Evolutionary conservation across 92 coral and sea anemone genomes (phyloP).

Genomic region (Actinostola sp.): DNA sequence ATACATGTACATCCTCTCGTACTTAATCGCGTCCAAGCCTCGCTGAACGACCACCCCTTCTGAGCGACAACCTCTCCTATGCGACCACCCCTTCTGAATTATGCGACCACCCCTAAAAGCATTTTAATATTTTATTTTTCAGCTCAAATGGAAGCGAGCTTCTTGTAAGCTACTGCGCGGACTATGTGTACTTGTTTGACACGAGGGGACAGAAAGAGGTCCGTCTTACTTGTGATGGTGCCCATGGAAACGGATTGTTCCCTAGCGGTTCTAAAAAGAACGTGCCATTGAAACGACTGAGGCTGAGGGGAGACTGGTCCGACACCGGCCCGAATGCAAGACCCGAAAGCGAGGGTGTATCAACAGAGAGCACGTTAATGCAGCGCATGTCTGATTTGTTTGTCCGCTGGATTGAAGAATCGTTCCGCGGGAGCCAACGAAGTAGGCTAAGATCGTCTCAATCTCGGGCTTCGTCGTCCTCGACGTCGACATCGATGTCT

Average conservation of each 20-base stretch:
- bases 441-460: constrained; percentile 65
- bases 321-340: constrained; percentile 99
- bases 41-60: too few species aligned
- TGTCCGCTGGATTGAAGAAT: constrained; percentile 97
- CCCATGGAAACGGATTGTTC: constrained; percentile 47
- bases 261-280: constrained; percentile 64
- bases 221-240: constrained; percentile 27
- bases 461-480: constrained; percentile 32
- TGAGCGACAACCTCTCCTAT: too few species aligned
- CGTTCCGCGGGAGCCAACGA: constrained; percentile 83
- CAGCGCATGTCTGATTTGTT: constrained; percentile 99
- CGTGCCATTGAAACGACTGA: constrained; percentile 85
- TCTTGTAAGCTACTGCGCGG: constrained; percentile 94
- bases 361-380: constrained; percentile 77
- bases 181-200: constrained; percentile 85
- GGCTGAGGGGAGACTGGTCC: constrained; percentile 99
- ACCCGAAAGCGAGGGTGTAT: constrained; percentile 94
- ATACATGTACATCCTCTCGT: too few species aligned
- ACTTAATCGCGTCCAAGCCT: too few species aligned
- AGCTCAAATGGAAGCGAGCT: constrained; percentile 91
- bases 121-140: constrained; percentile 7
- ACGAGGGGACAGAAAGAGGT: constrained; percentile 58
- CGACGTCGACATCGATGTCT: constrained; percentile 60
- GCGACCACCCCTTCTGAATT: too few species aligned
- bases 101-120: too few species aligned